Evolutionary conservation across 2,113 vertebrate genomes (phyloP).

Genomic region (Sceloporus tristichus): DNA sequence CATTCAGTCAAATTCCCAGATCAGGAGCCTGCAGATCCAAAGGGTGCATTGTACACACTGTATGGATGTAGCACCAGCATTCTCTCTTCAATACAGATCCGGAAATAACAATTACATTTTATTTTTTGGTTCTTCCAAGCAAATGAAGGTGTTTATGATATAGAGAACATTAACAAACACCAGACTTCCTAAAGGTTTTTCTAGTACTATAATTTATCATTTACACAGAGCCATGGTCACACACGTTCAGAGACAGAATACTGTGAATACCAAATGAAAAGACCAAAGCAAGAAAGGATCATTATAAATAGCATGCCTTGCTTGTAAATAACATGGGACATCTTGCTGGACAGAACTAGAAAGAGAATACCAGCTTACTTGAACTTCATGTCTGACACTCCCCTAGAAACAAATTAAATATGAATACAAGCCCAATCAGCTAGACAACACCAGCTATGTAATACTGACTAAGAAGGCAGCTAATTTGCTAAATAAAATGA

Average conservation of each 20-base stretch:
- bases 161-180: slow-evolving; percentile 31
- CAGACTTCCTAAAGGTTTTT: slow-evolving; percentile 30
- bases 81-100: slow-evolving; percentile 27
- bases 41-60: not conserved
- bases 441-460: not conserved
- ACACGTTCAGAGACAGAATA: not conserved
- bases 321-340: not conserved
- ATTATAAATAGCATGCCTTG: not conserved
- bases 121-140: slow-evolving; percentile 7
- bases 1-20: too few species aligned
- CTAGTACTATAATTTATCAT: not conserved
- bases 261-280: not conserved
- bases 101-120: slow-evolving; percentile 45
- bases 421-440: not conserved
- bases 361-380: not conserved
- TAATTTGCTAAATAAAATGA: slow-evolving; percentile 4
- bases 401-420: not conserved
- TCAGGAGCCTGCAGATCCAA: not conserved
- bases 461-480: not conserved
- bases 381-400: not conserved
- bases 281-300: not conserved
- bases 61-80: not conserved
- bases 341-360: not conserved
- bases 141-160: slow-evolving; percentile 6
- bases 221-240: not conserved